These are phyloP conservation scores for Porites rus DNA, from an alignment of 92 coral and sea anemone genomes.

Conservation along the genomic window DNA sequence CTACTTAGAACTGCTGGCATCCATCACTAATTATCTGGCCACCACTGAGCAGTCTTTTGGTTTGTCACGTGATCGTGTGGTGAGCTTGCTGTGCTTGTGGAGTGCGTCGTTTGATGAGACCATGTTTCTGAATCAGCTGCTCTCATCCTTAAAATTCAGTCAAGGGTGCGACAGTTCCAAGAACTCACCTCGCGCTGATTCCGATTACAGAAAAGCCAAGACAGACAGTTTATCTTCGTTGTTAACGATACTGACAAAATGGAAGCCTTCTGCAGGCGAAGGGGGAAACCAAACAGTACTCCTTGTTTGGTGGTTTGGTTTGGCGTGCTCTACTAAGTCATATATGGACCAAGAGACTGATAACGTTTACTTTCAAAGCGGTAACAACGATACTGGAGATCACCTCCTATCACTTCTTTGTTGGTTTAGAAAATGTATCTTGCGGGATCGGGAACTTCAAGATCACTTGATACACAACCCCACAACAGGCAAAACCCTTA, in stretches of 20 bases:
- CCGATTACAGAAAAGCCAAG: slow-evolving; percentile 1
- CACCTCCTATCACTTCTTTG: not conserved
- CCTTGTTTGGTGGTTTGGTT: slow-evolving; percentile 35
- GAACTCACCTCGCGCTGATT: not conserved
- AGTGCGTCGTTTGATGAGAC: slow-evolving; percentile 62
- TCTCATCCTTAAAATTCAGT: slow-evolving; percentile 16
- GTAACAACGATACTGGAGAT: not conserved
- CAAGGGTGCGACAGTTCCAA: not conserved
- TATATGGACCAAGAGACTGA: not conserved
- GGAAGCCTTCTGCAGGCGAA: slow-evolving; percentile 17
- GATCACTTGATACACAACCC: slow-evolving; percentile 16
- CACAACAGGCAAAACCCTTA: slow-evolving; percentile 12
- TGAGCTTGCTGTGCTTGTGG: slow-evolving; percentile 66
- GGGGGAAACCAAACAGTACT: slow-evolving; percentile 14
- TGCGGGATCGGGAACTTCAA: slow-evolving; percentile 32
- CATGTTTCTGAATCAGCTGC: not conserved
- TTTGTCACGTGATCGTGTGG: slow-evolving; percentile 52
- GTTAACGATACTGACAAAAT: slow-evolving; percentile 21
- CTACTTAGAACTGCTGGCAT: slow-evolving; percentile 57
- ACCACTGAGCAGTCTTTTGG: slow-evolving; percentile 35
- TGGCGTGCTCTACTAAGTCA: not conserved
- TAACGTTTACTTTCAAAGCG: too few relatives aligned
- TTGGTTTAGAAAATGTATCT: slow-evolving; percentile 67
- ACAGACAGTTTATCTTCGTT: slow-evolving; percentile 29
- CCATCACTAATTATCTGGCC: slow-evolving; percentile 48